Base-by-base conservation (phyloP, 1,140 invertebrate genomes). In the Leguminivora glycinivorella region DNA sequence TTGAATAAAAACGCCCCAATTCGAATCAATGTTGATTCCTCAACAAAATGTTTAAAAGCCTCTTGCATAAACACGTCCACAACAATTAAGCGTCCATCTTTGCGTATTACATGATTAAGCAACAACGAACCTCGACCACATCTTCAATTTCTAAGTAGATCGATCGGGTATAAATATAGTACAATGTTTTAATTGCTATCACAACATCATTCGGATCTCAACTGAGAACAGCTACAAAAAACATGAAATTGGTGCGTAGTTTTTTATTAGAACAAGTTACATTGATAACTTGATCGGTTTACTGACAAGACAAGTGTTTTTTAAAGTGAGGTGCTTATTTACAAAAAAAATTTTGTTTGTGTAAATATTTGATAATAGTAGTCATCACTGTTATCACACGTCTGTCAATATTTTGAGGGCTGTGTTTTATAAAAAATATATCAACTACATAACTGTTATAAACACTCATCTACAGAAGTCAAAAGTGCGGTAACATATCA, bases 121-220 rank as follows among this genome's bases (percentile, higher is more conserved):
- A 88, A 88, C 71, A 75, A 70, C 25, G 66, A 80, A 71, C 75
- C 80, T 82, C 80, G 82, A 86, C 66, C 76, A 75, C 78, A 80
- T 75, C 79, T 56, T 75, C 75, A 56, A 43, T 60, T 9, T 66
- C 38, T 70, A 88, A 82, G 74, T 87, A 84, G 84, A 88, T 88
- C 85, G 79, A 86, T 83, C 76, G 73, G 73, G 77, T 90, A 90
- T 90, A 90, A 83, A 88, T 89, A 90, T 82, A 82, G 79, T 80
- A 77, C 77, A 72, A 34, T 69, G 10, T 63, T 24, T 63, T 19
- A 22, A 58, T 75, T 71, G 58, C 75, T 82, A 84, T 87, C 88
- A 90, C 80, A 87, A n/a, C 68, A 70, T 63, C 75, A 78, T 60
- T 74, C 67, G 67, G 72, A 68, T 47, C 69, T 12, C 77, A 78